These are phyloP conservation scores for Mastomys coucha DNA, from an alignment of 2,113 vertebrate species.

Conservation along the genomic window DNA sequence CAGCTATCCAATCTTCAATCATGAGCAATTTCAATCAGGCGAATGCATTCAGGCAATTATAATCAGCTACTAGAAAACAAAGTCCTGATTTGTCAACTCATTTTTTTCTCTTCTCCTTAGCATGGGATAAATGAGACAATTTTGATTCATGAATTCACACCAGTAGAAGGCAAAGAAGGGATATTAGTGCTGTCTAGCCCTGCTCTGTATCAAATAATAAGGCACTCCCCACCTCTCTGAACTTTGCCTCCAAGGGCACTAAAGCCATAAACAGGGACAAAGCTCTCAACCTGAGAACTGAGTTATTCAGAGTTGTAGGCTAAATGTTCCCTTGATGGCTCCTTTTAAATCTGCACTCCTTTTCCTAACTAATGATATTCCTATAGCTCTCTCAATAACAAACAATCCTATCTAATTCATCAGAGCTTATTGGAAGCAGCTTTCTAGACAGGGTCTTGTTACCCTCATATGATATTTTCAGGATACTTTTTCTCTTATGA, in stretches of 20 bases:
- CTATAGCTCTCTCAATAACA: background rate
- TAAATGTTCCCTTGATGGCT: background rate
- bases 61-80: constrained; percentile 68
- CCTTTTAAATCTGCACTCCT: background rate
- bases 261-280: background rate
- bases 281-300: background rate
- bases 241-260: background rate
- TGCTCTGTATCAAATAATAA: background rate
- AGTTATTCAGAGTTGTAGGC: background rate
- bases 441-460: background rate
- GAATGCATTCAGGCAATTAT: background rate
- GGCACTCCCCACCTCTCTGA: background rate
- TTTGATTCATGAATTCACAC: constrained; percentile 38
- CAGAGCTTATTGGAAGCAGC: background rate
- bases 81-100: constrained; percentile 63
- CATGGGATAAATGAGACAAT: constrained; percentile 23
- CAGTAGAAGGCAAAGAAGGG: constrained; percentile 34
- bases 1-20: constrained; percentile 23
- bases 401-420: background rate
- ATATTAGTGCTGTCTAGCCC: background rate
- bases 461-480: background rate
- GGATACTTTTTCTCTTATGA: background rate
- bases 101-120: constrained; percentile 61
- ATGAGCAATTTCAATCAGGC: constrained; percentile 55
- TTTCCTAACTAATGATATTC: accelerated